A percentile compares a stretch with the other conserved stretches of the same genome.
These are phyloP conservation scores for Argyrosomus regius DNA, from an alignment of 2,797 vertebrate species.

Conservation along the genomic window DNA sequence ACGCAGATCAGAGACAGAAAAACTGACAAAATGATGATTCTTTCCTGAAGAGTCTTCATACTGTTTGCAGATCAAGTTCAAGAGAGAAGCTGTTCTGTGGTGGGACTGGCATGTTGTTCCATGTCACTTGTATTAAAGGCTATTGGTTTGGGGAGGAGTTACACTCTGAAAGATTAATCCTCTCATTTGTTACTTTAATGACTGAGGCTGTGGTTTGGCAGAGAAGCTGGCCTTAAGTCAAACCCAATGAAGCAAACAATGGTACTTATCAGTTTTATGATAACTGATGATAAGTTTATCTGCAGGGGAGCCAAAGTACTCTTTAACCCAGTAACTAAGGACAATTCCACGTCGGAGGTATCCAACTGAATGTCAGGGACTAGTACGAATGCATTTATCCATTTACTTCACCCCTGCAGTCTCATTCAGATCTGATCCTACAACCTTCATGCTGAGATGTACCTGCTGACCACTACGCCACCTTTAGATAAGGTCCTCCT, in stretches of 20 bases:
- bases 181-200: conserved; percentile 29
- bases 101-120: background rate
- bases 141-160: conserved; percentile 70
- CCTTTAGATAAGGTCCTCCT: too few species aligned
- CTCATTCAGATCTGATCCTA: background rate
- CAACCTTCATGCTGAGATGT: background rate
- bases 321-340: conserved; percentile 64
- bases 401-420: background rate
- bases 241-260: too few species aligned
- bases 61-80: conserved; percentile 18
- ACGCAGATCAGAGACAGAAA: conserved; percentile 71
- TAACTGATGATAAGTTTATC: conserved; percentile 56
- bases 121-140: conserved; percentile 68
- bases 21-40: conserved; percentile 61
- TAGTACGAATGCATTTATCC: background rate
- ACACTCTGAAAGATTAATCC: conserved; percentile 12
- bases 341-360: conserved; percentile 67
- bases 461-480: background rate
- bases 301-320: conserved; percentile 65
- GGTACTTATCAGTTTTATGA: conserved; percentile 68
- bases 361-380: background rate
- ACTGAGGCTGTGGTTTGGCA: conserved; percentile 26
- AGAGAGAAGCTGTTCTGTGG: conserved; percentile 25
- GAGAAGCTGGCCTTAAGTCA: conserved; percentile 20
- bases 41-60: conserved; percentile 72